Percentiles rank a stretch among this genome's conserved stretches.
These are phyloP conservation scores for Glomeris marginata DNA, from an alignment of 2,888 invertebrate genomes.

Conservation along the genomic window DNA sequence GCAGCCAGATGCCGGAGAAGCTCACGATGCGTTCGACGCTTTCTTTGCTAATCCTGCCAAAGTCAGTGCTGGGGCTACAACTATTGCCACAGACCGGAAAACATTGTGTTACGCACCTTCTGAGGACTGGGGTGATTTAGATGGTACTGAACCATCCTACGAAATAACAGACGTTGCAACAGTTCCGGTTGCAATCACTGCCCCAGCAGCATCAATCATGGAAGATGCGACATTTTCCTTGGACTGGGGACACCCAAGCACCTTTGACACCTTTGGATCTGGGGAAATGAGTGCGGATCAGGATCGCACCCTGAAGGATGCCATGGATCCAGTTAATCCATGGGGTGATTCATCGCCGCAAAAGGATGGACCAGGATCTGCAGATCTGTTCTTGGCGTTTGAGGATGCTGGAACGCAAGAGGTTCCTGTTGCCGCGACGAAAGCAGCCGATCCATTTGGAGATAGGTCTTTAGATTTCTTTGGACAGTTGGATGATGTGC, in stretches of 20 bases:
- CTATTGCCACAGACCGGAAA: too few relatives aligned
- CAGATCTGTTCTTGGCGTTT: too few relatives aligned
- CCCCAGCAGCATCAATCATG: not conserved
- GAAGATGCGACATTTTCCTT: conserved; percentile 5
- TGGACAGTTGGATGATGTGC: too few relatives aligned
- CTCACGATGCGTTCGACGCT: not conserved
- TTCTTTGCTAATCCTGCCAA: not conserved
- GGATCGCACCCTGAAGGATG: too few relatives aligned
- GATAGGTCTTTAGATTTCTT: too few relatives aligned
- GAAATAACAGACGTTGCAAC: not conserved
- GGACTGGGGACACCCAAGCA: not conserved
- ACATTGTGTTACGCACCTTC: too few relatives aligned
- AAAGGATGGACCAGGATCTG: too few relatives aligned
- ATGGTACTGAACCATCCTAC: not conserved
- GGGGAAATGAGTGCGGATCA: too few relatives aligned
- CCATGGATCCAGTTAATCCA: not conserved
- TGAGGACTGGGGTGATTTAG: not conserved
- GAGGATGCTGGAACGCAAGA: too few relatives aligned
- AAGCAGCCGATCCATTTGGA: conserved; percentile 44
- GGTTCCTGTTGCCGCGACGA: conserved; percentile 15
- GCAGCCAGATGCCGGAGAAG: not conserved
- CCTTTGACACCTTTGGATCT: too few relatives aligned
- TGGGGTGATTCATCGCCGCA: conserved; percentile 8
- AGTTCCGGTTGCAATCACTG: conserved; percentile 11
- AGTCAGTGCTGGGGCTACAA: not conserved